Conservation (phyloP, 2,888 invertebrate species). For the Artemia sp. region DNA sequence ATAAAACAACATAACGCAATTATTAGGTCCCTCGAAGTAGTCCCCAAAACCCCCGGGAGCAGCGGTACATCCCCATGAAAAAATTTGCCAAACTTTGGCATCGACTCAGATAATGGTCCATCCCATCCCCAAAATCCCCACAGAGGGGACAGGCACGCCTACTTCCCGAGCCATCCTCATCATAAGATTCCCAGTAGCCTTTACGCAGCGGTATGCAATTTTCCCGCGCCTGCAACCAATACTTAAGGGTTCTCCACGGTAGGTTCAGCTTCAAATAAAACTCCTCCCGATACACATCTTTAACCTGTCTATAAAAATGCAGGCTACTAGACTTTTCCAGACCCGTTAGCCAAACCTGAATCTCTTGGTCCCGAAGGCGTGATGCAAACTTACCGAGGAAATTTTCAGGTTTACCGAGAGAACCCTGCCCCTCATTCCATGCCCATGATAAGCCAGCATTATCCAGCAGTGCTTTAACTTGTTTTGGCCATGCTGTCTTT, state of each 20-base stretch:
- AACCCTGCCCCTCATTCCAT: background rate
- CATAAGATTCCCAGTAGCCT: too few relatives aligned
- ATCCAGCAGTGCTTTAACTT: background rate
- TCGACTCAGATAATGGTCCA: too few relatives aligned
- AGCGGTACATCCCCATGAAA: too few relatives aligned
- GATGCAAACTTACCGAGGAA: conserved; percentile 13
- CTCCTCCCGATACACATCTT: background rate
- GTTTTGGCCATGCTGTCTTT: conserved; percentile 7
- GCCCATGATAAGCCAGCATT: background rate
- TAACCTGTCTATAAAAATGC: background rate
- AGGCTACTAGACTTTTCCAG: background rate
- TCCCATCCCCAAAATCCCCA: too few relatives aligned
- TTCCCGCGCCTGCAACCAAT: conserved; percentile 6
- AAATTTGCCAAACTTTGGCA: too few relatives aligned
- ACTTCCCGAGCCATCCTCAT: too few relatives aligned
- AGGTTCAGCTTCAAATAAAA: conserved; percentile 6
- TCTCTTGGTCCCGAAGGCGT: conserved; percentile 7
- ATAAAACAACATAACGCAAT: too few relatives aligned
- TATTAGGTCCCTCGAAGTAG: too few relatives aligned
- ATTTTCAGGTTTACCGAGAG: background rate
- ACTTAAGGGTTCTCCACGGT: background rate
- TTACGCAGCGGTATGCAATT: background rate
- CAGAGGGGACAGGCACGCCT: too few relatives aligned
- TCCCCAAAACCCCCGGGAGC: too few relatives aligned
- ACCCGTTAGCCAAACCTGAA: background rate